phyloP scores from a whole-genome alignment of 2,113 vertebrate species.

The Megaceryle torquata region DNA sequence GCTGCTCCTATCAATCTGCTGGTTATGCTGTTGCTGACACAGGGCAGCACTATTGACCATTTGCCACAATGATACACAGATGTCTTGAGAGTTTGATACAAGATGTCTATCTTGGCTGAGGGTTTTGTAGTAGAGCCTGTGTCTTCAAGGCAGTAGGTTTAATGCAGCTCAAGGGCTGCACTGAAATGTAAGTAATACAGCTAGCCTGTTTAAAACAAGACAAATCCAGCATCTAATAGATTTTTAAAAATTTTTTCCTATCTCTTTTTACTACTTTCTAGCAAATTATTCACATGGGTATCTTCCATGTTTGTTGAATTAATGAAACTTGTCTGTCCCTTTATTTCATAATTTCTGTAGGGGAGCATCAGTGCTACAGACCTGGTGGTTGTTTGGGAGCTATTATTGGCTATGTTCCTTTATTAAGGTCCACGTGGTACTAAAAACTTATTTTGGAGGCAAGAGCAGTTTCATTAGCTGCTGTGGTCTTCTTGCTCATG shows the following conservation, averaged over 20 bases:
- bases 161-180: background rate
- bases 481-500: background rate
- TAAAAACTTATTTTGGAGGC: background rate
- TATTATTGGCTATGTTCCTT: background rate
- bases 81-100: no score
- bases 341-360: background rate
- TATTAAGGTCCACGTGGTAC: background rate
- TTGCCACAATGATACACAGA: accelerated
- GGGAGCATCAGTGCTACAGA: background rate
- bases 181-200: background rate
- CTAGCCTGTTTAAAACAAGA: background rate
- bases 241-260: background rate
- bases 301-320: background rate
- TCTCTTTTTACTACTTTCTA: background rate
- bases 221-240: background rate
- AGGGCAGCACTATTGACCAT: background rate
- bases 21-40: background rate
- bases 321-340: background rate
- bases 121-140: background rate
- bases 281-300: background rate
- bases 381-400: background rate
- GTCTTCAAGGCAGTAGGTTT: background rate
- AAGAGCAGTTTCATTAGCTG: background rate
- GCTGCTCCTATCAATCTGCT: accelerated
- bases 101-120: background rate